Evolutionary conservation across 2,888 invertebrate species (phyloP), one percentile per base, ranked within the genome.

Genomic region (Plebejus melissa): DNA sequence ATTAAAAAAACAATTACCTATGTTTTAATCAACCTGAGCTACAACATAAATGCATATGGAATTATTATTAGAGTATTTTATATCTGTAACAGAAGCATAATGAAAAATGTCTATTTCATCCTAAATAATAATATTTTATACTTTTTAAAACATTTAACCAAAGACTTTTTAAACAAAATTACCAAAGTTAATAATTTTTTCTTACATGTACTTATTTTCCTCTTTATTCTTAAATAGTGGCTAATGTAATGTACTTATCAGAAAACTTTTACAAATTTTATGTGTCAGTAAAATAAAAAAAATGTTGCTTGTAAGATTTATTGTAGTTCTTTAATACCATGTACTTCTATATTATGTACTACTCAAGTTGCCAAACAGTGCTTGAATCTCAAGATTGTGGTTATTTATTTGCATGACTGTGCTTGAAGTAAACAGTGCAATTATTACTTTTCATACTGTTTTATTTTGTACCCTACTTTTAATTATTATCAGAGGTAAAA

Each of bases 351-450:
- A 77, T 76, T 79, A 69, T 75, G 28, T 78, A 65, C 77, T 81
- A 82, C 83, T 83, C 82, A 78, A 80, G 83, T 83, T 83, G 84
- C 84, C 84, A 84, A 84, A 83, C 79, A 78, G 74, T 81, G 82
- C 82, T 82, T 82, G 82, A 83, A 83, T 83, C 82, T 83, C 82
- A 77, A 77, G 81, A 75, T 75, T 81, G 81, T 86, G 83, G 86
- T 84, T 88, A 86, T 91, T 91, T 91, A 90, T 92, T 91, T 91
- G 93, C 91, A 90, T 91, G 88, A 87, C 78, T 78, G 78, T 78
- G 92, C 92, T 92, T 92, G 81, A 84, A 82, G 89, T 85, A 89
- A 91, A 90, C 90, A 88, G 87, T 90, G 91, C 89, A 91, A 90
- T 90, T 46, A 46, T 46, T 89, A 86, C 89, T 91, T 87, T 83